Conservation (phyloP, 2,888 invertebrate genomes). For the Hypsopygia costalis region DNA sequence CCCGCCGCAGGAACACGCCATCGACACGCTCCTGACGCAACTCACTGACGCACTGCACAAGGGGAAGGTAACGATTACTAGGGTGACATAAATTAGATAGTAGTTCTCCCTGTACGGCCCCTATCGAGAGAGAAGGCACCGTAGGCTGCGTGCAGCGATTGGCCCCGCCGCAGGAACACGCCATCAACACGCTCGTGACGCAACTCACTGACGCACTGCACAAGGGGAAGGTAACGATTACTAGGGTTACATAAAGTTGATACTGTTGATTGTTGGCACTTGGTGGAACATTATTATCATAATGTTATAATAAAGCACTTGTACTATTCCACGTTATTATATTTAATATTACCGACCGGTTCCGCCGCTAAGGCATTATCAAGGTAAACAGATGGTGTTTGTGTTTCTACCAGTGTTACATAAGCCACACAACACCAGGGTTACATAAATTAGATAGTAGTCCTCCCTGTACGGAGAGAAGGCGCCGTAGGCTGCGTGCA, state of each 20-base stretch:
- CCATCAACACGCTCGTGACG: conserved; percentile 69
- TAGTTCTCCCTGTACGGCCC: conserved; percentile 17
- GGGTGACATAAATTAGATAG: conserved; percentile 21
- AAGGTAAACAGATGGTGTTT: too few relatives aligned
- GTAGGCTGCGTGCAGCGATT: conserved; percentile 38
- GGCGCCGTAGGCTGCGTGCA: conserved; percentile 33
- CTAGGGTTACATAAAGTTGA: too few relatives aligned
- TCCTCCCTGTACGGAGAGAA: conserved; percentile 17
- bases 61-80: conserved; percentile 73
- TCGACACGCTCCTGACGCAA: conserved; percentile 68
- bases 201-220: conserved; percentile 62
- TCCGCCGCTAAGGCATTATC: too few relatives aligned
- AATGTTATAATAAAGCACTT: too few relatives aligned
- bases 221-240: conserved; percentile 70
- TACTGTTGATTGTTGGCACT: too few relatives aligned
- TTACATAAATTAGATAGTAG: conserved; percentile 22
- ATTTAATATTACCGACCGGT: too few relatives aligned
- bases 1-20: conserved; percentile 70
- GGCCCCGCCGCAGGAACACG: conserved; percentile 70
- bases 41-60: conserved; percentile 63
- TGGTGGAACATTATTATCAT: too few relatives aligned
- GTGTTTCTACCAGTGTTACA: too few relatives aligned
- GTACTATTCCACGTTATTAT: too few relatives aligned
- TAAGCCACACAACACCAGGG: too few relatives aligned
- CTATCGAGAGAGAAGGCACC: conserved; percentile 17